Base-by-base conservation (phyloP, 1,140 invertebrate species). In the Diachasma alloeum region DNA sequence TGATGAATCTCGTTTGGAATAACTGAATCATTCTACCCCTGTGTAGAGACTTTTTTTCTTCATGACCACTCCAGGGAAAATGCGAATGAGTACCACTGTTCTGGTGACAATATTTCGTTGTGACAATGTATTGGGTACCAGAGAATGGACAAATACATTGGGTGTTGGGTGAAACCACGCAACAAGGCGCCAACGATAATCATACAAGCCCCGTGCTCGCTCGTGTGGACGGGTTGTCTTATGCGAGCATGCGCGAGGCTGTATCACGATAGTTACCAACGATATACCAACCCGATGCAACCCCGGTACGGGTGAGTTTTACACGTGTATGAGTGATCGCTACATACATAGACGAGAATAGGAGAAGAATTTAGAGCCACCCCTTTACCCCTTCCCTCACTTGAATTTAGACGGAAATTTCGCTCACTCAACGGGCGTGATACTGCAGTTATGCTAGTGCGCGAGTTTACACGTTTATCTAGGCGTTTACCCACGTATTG, bases 301-400 rank as follows among this genome's bases (percentile, higher is more conserved):
- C 26, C 22, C 59, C 13, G n/a, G 36, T 36, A 19, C 31, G 36
- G 66, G 11, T 68, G 66, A 19, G 15, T 37, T 66, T 66, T 37
- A 68, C 66, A 68, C 66, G 66, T 68, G 66, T 68, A 68, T 68
- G 66, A 68, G 36, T 39, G 66, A 68, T 68, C 4, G 36, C 66
- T 1, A 68, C 66, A 68, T 66, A 66, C 26, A 66, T 66, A 26
- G 59, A 26, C 22, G 24, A 31, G n/a, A 19, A 59, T 19, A 59
- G 53, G 59, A 26, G 59, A 36, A 31, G 26, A 53, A 53, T 53
- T 53, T 42, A 4, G 39, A 17, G 48, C 19, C 48, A 56, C 48
- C 48, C 48, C 48, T 17, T 10, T 19, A 4, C 48, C n/a, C 48
- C 48, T 19, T 9, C 48, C 17, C 48, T 1, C 19, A 6, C 6